These are phyloP conservation scores for Distichodus sexfasciatus DNA, from an alignment of 2,797 vertebrate species.

Conservation along the genomic window DNA sequence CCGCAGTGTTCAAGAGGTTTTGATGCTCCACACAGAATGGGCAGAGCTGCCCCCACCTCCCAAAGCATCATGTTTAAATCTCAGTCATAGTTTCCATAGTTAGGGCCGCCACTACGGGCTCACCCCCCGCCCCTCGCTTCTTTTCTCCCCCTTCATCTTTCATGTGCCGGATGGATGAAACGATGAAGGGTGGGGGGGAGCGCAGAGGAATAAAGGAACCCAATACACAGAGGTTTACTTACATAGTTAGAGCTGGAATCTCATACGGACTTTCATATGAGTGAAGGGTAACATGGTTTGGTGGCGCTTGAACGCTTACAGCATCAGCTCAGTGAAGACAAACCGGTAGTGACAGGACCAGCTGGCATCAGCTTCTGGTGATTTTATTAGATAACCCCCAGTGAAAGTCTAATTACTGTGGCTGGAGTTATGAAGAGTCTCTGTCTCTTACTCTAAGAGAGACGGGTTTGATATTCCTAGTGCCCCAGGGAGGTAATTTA, in stretches of 20 bases:
- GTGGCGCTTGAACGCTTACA: not conserved
- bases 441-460: constrained; percentile 2
- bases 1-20: not conserved
- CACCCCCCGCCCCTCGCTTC: not conserved
- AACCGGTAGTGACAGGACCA: not conserved
- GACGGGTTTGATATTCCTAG: constrained; percentile 33
- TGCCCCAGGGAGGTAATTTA: constrained; percentile 41
- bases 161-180: not conserved
- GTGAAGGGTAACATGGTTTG: constrained; percentile 28
- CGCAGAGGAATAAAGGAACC: not conserved
- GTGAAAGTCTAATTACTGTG: constrained; percentile 26
- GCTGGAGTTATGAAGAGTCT: constrained; percentile 12
- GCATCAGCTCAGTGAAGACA: too few relatives aligned
- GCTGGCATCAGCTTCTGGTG: constrained; percentile 31
- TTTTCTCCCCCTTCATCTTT: constrained; percentile 16
- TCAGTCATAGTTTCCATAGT: not conserved
- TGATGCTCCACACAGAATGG: not conserved
- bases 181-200: not conserved
- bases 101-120: not conserved
- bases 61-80: not conserved
- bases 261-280: constrained; percentile 25
- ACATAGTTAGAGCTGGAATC: constrained; percentile 10
- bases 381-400: constrained; percentile 30
- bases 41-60: not conserved
- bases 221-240: not conserved